phyloP scores from a whole-genome alignment of 2,888 invertebrate genomes.

The Ormyrus rosae region DNA sequence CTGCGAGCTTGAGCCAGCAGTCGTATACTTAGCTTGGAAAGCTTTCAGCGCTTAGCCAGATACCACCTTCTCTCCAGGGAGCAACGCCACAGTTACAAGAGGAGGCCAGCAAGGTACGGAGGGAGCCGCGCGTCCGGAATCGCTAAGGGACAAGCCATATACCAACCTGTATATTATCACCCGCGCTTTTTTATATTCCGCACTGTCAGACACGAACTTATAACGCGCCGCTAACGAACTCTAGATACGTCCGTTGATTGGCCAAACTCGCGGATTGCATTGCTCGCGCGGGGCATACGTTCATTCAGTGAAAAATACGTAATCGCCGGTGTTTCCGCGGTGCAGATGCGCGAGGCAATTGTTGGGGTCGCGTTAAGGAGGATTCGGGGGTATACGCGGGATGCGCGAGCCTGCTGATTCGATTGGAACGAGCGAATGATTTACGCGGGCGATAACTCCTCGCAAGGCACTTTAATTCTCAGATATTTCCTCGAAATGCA shows the following conservation, averaged over 20 bases:
- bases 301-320: neutral
- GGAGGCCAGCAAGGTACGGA: constrained; percentile 41
- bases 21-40: constrained; percentile 37
- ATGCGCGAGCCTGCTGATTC: neutral
- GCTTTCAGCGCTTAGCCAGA: constrained; percentile 51
- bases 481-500: neutral
- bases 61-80: constrained; percentile 20
- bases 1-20: constrained; percentile 43
- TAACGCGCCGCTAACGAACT: no score
- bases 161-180: neutral
- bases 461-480: neutral
- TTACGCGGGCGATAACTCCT: neutral
- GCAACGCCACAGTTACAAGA: constrained; percentile 18
- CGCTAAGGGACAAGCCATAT: no score
- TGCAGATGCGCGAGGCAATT: constrained; percentile 16
- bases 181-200: neutral
- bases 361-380: constrained; percentile 40
- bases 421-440: constrained; percentile 5
- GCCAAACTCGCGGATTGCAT: neutral
- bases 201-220: neutral
- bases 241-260: neutral
- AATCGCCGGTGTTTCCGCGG: neutral
- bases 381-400: neutral
- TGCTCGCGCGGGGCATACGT: neutral
- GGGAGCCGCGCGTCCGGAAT: neutral